Conservation (phyloP, 1,140 invertebrate genomes). For the Venturia canescens region DNA sequence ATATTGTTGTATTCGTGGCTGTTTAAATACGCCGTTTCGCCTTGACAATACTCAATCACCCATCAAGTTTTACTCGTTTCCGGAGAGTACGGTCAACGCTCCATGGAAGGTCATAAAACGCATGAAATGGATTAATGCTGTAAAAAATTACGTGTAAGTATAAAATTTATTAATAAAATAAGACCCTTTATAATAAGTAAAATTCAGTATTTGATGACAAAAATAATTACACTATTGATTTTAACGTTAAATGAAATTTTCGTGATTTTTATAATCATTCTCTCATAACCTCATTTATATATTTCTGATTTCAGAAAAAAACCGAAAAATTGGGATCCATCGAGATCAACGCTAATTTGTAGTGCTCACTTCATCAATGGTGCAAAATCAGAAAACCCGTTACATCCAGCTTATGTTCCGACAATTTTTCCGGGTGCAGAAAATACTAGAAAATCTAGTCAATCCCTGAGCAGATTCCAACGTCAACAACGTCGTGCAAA, state of each 20-base stretch:
- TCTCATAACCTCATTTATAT: constrained; percentile 22
- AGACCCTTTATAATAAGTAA: not conserved
- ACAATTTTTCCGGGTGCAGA: constrained; percentile 46
- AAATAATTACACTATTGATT: not conserved
- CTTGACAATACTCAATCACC: not conserved
- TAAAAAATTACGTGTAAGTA: constrained; percentile 42
- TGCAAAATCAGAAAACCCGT: constrained; percentile 46
- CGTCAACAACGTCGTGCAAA: constrained; percentile 12
- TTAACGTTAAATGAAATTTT: not conserved
- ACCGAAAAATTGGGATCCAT: constrained; percentile 38
- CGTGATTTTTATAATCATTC: not conserved
- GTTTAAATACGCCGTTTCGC: not conserved
- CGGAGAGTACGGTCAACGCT: not conserved
- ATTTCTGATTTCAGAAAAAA: constrained; percentile 43
- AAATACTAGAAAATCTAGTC: constrained; percentile 5
- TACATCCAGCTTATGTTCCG: constrained; percentile 44
- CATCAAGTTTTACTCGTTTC: not conserved
- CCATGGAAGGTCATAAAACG: constrained; percentile 31
- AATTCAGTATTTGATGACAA: not conserved
- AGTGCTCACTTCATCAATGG: constrained; percentile 49
- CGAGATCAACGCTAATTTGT: constrained; percentile 45
- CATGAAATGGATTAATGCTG: constrained; percentile 28
- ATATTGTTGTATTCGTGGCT: not conserved
- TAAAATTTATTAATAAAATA: not conserved
- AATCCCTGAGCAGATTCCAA: constrained; percentile 12